Evolutionary conservation across 2,113 vertebrate species (phyloP).

Genomic region (Sinocyclocheilus anophthalmus): DNA sequence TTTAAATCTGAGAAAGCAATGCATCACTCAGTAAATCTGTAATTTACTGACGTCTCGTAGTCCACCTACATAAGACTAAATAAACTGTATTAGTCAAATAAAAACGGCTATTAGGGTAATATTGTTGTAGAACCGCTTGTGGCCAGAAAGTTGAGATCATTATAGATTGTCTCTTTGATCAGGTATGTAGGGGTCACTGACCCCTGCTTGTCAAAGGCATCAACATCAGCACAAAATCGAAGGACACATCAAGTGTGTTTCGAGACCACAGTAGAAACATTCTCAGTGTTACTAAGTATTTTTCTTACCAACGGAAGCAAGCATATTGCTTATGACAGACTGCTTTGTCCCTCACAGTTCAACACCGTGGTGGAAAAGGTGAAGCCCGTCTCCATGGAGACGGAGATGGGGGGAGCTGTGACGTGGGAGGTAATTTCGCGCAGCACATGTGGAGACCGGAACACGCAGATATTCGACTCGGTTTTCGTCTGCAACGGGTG

Average conservation of each 20-base stretch:
- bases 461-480: conserved; percentile 67
- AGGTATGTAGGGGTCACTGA: background rate
- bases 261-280: conserved; percentile 24
- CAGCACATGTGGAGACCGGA: conserved; percentile 56
- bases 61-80: too few species aligned
- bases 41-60: too few species aligned
- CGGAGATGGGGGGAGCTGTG: conserved; percentile 29
- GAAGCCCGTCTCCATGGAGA: conserved; percentile 62
- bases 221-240: conserved; percentile 34
- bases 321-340: conserved; percentile 53
- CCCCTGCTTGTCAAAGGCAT: conserved; percentile 23
- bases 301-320: conserved; percentile 49
- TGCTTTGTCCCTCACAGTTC: conserved; percentile 65
- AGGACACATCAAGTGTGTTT: conserved; percentile 23
- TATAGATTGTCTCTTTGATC: too few species aligned
- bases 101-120: background rate
- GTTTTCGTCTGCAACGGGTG: conserved; percentile 75
- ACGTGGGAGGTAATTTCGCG: conserved; percentile 71
- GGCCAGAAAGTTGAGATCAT: background rate
- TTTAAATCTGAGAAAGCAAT: background rate
- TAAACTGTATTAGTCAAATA: background rate
- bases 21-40: background rate
- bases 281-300: conserved; percentile 33
- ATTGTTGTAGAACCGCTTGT: background rate
- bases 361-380: conserved; percentile 66